Evolutionary conservation across 2,888 invertebrate species (phyloP).

Genomic region (Saturnia japonica): DNA sequence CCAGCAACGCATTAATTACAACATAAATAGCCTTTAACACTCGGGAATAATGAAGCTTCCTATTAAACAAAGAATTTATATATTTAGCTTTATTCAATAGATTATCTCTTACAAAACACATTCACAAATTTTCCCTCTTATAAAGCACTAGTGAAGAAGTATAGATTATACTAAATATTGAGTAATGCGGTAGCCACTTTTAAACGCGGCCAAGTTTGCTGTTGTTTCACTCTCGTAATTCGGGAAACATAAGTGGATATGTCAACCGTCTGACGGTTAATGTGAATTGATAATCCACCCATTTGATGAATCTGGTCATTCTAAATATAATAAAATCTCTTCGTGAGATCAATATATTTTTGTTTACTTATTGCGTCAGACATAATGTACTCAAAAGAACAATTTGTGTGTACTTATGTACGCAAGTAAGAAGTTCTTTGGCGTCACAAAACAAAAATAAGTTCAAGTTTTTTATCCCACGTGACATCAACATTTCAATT

Average conservation of each 20-base stretch:
- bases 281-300: not conserved
- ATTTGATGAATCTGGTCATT: not conserved
- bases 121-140: too few species aligned
- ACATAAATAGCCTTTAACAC: too few species aligned
- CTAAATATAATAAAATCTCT: not conserved
- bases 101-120: too few species aligned
- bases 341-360: not conserved
- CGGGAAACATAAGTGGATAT: not conserved
- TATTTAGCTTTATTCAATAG: too few species aligned
- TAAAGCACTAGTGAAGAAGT: not conserved
- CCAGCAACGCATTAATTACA: too few species aligned
- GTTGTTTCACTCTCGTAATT: not conserved
- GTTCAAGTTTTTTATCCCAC: too few species aligned
- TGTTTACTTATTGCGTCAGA: not conserved
- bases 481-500: too few species aligned
- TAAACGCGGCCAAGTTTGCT: not conserved
- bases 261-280: not conserved
- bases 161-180: not conserved
- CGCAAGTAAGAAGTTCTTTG: too few species aligned
- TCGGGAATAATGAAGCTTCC: too few species aligned
- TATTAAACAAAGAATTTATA: too few species aligned
- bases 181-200: not conserved
- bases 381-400: not conserved
- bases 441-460: too few species aligned
- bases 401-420: too few species aligned